phyloP scores from a whole-genome alignment of 2,113 vertebrate species.

The Aspiorhynchus laticeps region DNA sequence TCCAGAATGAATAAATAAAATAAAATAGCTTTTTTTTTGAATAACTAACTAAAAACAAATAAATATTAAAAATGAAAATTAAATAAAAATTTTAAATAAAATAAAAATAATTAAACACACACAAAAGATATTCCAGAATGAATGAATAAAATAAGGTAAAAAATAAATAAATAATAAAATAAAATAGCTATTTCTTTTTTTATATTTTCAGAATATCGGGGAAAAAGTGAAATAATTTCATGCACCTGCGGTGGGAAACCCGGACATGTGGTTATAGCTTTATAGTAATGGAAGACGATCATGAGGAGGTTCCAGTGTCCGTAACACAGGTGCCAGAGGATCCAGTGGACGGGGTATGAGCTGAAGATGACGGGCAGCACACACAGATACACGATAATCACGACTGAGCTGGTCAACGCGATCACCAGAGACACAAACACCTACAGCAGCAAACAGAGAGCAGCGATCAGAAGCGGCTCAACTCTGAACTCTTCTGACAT shows the following conservation, averaged over 20 bases:
- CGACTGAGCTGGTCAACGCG: constrained; percentile 84
- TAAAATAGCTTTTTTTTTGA: no score
- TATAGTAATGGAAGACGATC: constrained; percentile 96
- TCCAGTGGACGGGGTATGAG: constrained; percentile 83
- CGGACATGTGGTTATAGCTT: constrained; percentile 88
- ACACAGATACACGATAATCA: constrained; percentile 89
- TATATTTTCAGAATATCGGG: no score
- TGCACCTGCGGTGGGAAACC: constrained; percentile 89
- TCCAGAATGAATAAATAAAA: no score
- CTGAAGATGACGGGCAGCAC: constrained; percentile 87
- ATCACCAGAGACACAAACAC: constrained; percentile 92
- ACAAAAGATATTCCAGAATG: no score
- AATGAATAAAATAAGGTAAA: no score
- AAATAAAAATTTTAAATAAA: no score
- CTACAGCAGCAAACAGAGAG: constrained; percentile 63
- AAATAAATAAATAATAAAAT: no score
- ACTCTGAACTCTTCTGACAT: no score
- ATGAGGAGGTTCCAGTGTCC: constrained; percentile 97
- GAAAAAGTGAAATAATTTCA: background rate
- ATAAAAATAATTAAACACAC: no score
- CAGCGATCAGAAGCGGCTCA: background rate
- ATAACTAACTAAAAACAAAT: no score
- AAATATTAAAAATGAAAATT: no score
- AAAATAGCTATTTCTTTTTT: no score
- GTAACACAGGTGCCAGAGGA: constrained; percentile 87